These are phyloP conservation scores for Ophion ellenae DNA, from an alignment of 2,888 invertebrate genomes.

Conservation along the genomic window DNA sequence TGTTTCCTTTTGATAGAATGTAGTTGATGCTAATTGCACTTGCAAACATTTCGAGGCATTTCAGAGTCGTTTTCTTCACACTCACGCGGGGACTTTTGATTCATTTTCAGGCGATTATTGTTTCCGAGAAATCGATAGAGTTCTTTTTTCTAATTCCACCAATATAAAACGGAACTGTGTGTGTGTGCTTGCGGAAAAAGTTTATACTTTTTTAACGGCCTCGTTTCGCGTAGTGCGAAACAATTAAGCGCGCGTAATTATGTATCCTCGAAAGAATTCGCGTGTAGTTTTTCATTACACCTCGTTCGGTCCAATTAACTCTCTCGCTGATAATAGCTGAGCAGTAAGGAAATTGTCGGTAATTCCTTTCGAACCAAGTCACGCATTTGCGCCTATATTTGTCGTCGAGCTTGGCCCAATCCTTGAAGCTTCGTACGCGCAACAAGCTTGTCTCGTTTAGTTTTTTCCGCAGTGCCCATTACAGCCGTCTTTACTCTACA, in stretches of 20 bases:
- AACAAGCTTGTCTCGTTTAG: not conserved
- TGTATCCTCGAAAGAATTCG: slow-evolving; percentile 35
- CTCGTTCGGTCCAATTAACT: slow-evolving; percentile 43
- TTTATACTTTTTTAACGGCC: not conserved
- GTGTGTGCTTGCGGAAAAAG: too few relatives aligned
- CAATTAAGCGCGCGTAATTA: slow-evolving; percentile 21
- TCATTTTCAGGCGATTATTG: too few relatives aligned
- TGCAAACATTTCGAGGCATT: too few relatives aligned
- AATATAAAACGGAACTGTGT: too few relatives aligned
- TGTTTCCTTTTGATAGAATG: too few relatives aligned
- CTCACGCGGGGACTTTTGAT: too few relatives aligned
- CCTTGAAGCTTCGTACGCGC: slow-evolving; percentile 8
- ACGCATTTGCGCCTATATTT: slow-evolving; percentile 10
- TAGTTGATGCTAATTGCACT: too few relatives aligned
- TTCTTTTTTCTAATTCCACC: too few relatives aligned
- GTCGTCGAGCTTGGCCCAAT: not conserved
- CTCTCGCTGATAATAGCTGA: slow-evolving; percentile 34
- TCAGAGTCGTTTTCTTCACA: too few relatives aligned
- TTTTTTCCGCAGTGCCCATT: not conserved
- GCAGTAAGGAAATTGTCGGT: slow-evolving; percentile 8
- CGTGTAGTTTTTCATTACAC: slow-evolving; percentile 35
- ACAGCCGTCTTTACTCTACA: too few relatives aligned
- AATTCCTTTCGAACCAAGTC: slow-evolving; percentile 16
- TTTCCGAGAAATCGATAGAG: too few relatives aligned
- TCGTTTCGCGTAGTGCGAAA: slow-evolving; percentile 13